Evolutionary conservation across 2,113 vertebrate genomes (phyloP).

Genomic region (Plecturocebus donacophilus): DNA sequence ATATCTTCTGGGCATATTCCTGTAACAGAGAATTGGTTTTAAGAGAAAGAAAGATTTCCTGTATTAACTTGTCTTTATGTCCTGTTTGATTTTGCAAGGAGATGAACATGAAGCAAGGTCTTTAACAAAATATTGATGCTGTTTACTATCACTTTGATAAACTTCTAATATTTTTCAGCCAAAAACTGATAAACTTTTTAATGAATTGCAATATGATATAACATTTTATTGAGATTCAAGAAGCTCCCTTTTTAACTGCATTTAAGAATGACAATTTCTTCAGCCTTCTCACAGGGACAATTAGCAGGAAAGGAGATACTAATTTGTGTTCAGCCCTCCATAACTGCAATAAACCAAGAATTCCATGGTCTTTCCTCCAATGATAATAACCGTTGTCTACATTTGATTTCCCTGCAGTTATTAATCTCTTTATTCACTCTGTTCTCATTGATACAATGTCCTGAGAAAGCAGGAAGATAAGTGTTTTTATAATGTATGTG

Average conservation of each 20-base stretch:
- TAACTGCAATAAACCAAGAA: slow-evolving; percentile 67
- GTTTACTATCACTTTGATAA: slow-evolving; percentile 69
- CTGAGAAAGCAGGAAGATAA: slow-evolving; percentile 5
- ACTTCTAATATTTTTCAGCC: slow-evolving; percentile 56
- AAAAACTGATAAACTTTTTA: slow-evolving; percentile 78
- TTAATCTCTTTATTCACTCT: slow-evolving; percentile 46
- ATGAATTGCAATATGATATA: slow-evolving; percentile 73
- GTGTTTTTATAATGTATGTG: slow-evolving; percentile 59
- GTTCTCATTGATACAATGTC: slow-evolving; percentile 34
- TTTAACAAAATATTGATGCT: slow-evolving; percentile 73
- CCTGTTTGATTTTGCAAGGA: slow-evolving; percentile 58
- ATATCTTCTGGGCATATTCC: neutral
- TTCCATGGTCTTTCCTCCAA: slow-evolving; percentile 67
- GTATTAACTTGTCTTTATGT: slow-evolving; percentile 51
- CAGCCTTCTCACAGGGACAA: slow-evolving; percentile 76
- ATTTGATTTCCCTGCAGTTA: slow-evolving; percentile 70
- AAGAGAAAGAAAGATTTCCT: slow-evolving; percentile 14
- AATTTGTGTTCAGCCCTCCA: slow-evolving; percentile 72
- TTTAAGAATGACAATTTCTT: slow-evolving; percentile 78
- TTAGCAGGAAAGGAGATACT: slow-evolving; percentile 80
- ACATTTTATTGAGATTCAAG: slow-evolving; percentile 79
- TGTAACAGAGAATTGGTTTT: neutral
- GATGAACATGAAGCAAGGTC: slow-evolving; percentile 53
- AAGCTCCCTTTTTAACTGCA: slow-evolving; percentile 78
- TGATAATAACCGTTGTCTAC: slow-evolving; percentile 68